phyloP scores from a whole-genome alignment of 1,140 invertebrate species.

The Mya arenaria region DNA sequence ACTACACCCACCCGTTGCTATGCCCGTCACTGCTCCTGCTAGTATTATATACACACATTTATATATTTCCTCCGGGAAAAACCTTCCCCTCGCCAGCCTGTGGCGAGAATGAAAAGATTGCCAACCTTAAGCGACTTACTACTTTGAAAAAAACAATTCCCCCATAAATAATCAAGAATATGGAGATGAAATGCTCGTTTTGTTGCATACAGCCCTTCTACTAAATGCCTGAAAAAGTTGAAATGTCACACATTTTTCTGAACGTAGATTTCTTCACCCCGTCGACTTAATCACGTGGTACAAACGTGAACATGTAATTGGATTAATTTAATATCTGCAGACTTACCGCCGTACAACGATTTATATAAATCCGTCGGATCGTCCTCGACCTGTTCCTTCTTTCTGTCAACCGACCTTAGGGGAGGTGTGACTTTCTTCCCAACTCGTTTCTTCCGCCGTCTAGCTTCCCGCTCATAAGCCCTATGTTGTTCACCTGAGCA shows the following conservation, averaged over 20 bases:
- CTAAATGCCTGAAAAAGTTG: not conserved
- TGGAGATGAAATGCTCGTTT: not conserved
- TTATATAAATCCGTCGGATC: not conserved
- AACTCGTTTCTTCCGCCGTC: not conserved
- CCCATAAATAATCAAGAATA: not conserved
- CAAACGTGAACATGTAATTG: not conserved
- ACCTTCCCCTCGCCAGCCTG: not conserved
- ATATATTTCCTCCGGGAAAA: not conserved
- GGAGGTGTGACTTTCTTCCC: not conserved
- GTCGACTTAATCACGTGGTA: not conserved
- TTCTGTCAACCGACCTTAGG: not conserved
- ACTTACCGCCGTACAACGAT: not conserved
- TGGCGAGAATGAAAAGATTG: not conserved
- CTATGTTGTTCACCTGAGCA: no score
- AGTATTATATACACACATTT: not conserved
- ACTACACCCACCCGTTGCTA: not conserved
- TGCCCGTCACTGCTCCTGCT: not conserved
- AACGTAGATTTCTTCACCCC: not conserved
- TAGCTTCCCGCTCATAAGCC: no score
- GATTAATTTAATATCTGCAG: not conserved
- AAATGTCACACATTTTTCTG: not conserved
- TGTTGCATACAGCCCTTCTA: not conserved
- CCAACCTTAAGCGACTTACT: not conserved
- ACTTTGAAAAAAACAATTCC: not conserved
- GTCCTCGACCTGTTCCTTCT: not conserved